A percentile compares a stretch with the other conserved stretches of the same genome.
phyloP scores from a whole-genome alignment of 2,888 invertebrate species.

The Kuschelorhynchus macadamiae region DNA sequence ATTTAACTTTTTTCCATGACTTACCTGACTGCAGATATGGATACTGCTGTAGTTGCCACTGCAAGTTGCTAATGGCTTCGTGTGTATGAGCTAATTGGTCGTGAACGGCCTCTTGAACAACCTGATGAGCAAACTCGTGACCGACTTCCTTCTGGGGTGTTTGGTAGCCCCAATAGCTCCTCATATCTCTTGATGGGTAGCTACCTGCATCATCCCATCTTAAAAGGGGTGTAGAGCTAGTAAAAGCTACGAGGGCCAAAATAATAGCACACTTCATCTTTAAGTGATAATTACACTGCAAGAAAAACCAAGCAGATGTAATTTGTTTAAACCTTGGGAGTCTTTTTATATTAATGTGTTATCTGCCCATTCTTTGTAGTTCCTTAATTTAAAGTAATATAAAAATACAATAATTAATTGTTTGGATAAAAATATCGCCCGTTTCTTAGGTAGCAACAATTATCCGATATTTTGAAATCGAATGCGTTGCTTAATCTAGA shows the following conservation, averaged over 20 bases:
- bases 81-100: constrained; percentile 15
- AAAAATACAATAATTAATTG: no score
- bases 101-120: background rate
- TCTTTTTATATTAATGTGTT: no score
- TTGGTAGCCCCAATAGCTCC: background rate
- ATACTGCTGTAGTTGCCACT: constrained; percentile 3
- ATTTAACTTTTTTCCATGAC: no score
- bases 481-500: no score
- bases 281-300: no score
- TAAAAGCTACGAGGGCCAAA: constrained; percentile 11
- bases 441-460: constrained; percentile 32
- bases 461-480: constrained; percentile 3
- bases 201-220: background rate
- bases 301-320: no score
- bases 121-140: background rate
- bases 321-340: no score
- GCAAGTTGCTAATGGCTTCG: constrained; percentile 21
- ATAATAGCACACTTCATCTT: constrained; percentile 24
- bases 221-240: constrained; percentile 8
- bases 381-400: no score
- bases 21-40: background rate
- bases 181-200: background rate
- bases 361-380: no score
- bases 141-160: constrained; percentile 1
- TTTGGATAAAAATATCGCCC: no score